Evolutionary conservation across 2,888 invertebrate species (phyloP).

Genomic region (Brenthis ino): DNA sequence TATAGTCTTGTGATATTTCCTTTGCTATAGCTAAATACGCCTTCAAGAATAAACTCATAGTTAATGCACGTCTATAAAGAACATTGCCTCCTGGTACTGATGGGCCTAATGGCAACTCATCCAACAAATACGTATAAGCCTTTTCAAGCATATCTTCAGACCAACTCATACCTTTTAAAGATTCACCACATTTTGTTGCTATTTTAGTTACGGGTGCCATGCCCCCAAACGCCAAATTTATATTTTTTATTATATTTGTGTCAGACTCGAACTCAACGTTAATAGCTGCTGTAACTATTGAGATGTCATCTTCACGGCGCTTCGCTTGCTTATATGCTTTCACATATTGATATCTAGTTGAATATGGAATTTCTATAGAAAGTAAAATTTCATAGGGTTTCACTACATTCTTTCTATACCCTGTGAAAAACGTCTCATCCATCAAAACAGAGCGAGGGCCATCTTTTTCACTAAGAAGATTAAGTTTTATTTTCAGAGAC

Average conservation of each 20-base stretch:
- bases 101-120: constrained; percentile 90
- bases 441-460: constrained; percentile 84
- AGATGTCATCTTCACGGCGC: constrained; percentile 93
- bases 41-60: constrained; percentile 89
- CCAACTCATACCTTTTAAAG: constrained; percentile 85
- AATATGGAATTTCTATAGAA: constrained; percentile 88
- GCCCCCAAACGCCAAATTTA: constrained; percentile 92
- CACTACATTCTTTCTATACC: constrained; percentile 89
- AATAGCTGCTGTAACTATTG: constrained; percentile 92
- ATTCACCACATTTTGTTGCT: constrained; percentile 86
- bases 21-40: constrained; percentile 85
- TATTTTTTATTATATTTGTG: constrained; percentile 79
- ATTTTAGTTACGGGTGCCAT: constrained; percentile 95
- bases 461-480: constrained; percentile 80
- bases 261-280: constrained; percentile 84
- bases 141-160: constrained; percentile 85
- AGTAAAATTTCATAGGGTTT: constrained; percentile 87
- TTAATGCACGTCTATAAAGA: constrained; percentile 88
- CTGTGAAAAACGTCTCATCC: constrained; percentile 90
- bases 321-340: constrained; percentile 92
- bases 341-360: constrained; percentile 85
- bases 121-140: constrained; percentile 84
- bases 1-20: constrained; percentile 70
- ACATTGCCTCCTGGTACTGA: constrained; percentile 93
- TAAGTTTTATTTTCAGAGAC: constrained; percentile 90